phyloP scores from a whole-genome alignment of 2,113 vertebrate species.

The Bombycilla garrulus region DNA sequence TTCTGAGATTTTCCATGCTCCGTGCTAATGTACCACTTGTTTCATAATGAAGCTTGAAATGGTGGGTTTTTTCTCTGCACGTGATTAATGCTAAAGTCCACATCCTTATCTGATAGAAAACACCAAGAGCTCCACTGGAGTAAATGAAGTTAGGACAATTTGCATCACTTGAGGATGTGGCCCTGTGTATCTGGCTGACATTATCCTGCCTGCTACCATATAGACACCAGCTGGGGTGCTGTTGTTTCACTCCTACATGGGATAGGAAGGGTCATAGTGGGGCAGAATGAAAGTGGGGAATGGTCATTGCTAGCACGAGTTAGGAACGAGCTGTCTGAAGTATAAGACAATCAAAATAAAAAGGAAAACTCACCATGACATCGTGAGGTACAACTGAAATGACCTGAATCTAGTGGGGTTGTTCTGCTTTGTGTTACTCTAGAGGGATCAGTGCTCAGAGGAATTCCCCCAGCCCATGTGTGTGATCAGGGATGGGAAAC shows the following conservation, averaged over 20 bases:
- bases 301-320: not conserved
- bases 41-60: constrained; percentile 54
- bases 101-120: constrained; percentile 53
- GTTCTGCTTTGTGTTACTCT: not conserved
- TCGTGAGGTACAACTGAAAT: not conserved
- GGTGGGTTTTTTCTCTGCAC: not conserved
- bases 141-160: constrained; percentile 41
- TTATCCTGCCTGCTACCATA: not conserved
- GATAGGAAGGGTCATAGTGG: not conserved
- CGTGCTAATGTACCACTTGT: constrained; percentile 5
- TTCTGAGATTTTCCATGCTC: constrained; percentile 32
- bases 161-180: not conserved
- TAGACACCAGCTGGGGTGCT: constrained; percentile 5
- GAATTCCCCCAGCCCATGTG: not conserved
- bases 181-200: not conserved
- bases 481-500: not conserved
- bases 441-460: not conserved
- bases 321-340: not conserved
- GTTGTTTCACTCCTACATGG: not conserved
- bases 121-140: constrained; percentile 18
- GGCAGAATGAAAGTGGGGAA: not conserved
- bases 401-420: not conserved
- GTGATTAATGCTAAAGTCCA: not conserved
- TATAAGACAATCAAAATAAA: not conserved
- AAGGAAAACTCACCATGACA: not conserved